These are phyloP conservation scores for Drosophila monieri DNA, from an alignment of 2,888 invertebrate genomes.

Conservation along the genomic window DNA sequence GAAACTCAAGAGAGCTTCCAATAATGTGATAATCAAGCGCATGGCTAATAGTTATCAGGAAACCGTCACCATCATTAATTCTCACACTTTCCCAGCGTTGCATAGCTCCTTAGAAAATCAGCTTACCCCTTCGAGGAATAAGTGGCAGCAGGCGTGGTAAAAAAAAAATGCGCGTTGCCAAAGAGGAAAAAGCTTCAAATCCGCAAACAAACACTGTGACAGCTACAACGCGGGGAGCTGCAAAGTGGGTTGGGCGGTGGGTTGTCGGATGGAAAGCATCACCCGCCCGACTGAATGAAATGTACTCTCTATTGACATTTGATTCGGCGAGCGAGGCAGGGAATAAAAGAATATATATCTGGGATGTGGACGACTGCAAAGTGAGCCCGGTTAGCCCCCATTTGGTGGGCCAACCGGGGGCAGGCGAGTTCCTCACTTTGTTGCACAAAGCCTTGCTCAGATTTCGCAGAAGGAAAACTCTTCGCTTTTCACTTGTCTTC, in stretches of 20 bases:
- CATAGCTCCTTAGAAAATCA: not conserved
- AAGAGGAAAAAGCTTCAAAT: constrained; percentile 76
- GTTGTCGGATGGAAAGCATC: constrained; percentile 27
- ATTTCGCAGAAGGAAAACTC: constrained; percentile 64
- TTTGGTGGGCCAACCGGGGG: constrained; percentile 18
- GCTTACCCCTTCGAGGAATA: constrained; percentile 12
- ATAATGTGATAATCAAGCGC: not conserved
- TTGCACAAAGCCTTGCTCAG: constrained; percentile 66
- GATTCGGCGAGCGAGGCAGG: constrained; percentile 53
- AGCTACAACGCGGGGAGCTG: constrained; percentile 66
- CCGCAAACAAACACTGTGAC: constrained; percentile 79
- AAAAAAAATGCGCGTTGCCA: constrained; percentile 53
- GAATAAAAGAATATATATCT: constrained; percentile 29
- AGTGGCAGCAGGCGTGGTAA: constrained; percentile 25
- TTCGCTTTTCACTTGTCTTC: constrained; percentile 32
- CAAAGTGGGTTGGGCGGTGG: constrained; percentile 26
- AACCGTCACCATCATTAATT: not conserved
- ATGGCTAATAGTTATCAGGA: not conserved
- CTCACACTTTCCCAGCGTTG: not conserved
- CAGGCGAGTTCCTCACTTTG: constrained; percentile 23
- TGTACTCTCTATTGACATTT: constrained; percentile 80
- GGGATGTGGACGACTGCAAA: constrained; percentile 33
- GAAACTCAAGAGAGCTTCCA: not conserved
- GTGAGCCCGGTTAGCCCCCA: constrained; percentile 42
- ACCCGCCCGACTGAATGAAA: constrained; percentile 71